phyloP scores from a whole-genome alignment of 1,140 invertebrate species.

The Zaprionus lachaisei region DNA sequence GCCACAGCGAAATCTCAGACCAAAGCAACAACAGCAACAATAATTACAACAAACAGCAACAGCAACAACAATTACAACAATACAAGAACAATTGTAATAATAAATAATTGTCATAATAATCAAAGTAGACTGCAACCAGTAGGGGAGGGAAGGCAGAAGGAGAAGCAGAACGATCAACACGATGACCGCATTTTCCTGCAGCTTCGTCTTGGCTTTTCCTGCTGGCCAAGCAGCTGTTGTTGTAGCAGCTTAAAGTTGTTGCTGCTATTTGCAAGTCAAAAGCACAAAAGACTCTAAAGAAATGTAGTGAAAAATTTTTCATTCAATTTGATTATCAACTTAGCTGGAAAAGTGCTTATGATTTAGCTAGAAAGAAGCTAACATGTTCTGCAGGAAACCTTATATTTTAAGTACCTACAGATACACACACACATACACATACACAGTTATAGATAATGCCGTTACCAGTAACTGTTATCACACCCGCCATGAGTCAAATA shows the following conservation, averaged over 20 bases:
- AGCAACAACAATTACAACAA: neutral
- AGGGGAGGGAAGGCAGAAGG: neutral
- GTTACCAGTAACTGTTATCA: neutral
- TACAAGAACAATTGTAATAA: slow-evolving; percentile 17
- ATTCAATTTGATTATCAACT: neutral
- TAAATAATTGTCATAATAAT: slow-evolving; percentile 35
- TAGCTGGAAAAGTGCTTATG: neutral
- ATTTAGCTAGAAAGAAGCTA: neutral
- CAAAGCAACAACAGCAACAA: slow-evolving; percentile 11
- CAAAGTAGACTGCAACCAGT: neutral
- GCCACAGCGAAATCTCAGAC: slow-evolving; percentile 39
- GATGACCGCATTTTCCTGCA: slow-evolving; percentile 41
- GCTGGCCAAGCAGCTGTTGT: slow-evolving; percentile 15
- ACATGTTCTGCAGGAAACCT: neutral
- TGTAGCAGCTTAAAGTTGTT: neutral
- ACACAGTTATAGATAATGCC: neutral
- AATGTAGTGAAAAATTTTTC: neutral
- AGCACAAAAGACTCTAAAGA: neutral
- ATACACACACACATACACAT: neutral
- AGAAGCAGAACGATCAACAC: slow-evolving; percentile 13
- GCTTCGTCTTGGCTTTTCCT: slow-evolving; percentile 17
- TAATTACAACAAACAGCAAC: slow-evolving; percentile 2
- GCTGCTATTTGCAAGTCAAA: neutral
- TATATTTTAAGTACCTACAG: neutral
- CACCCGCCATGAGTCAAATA: neutral